Percentiles rank a stretch among this genome's conserved stretches.
phyloP scores from a whole-genome alignment of 2,888 invertebrate species.

The Scotopteryx bipunctaria region DNA sequence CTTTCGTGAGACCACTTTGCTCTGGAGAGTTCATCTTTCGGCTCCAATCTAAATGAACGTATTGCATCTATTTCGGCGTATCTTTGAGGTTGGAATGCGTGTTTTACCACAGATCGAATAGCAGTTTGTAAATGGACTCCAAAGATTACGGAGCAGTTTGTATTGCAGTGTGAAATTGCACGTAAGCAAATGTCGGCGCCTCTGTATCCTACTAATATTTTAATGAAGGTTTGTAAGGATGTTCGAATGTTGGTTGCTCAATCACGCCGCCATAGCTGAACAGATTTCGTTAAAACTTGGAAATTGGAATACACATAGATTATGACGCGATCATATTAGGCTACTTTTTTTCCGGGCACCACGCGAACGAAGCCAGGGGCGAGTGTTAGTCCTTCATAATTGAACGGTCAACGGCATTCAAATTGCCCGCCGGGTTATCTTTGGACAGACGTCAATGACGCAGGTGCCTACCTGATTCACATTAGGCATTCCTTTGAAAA shows the following conservation, averaged over 20 bases:
- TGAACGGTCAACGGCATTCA: slow-evolving; percentile 72
- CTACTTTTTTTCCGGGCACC: no score
- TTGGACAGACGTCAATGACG: slow-evolving; percentile 50
- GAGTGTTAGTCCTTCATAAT: slow-evolving; percentile 56
- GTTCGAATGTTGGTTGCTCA: no score
- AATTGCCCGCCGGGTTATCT: slow-evolving; percentile 54
- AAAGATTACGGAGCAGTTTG: slow-evolving; percentile 3
- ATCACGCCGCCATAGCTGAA: no score
- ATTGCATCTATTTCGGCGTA: slow-evolving; percentile 51
- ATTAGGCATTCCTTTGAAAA: slow-evolving; percentile 15
- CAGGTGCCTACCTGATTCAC: slow-evolving; percentile 30
- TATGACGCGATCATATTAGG: no score
- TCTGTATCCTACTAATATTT: no score
- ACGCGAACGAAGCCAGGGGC: no score
- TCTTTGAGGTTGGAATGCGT: slow-evolving; percentile 60
- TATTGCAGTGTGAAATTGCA: slow-evolving; percentile 58
- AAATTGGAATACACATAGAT: no score
- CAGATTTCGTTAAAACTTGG: no score
- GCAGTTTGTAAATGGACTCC: slow-evolving; percentile 2
- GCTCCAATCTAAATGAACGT: slow-evolving; percentile 21
- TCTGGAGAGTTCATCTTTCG: slow-evolving; percentile 24
- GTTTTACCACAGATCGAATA: slow-evolving; percentile 32
- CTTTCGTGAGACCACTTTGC: slow-evolving; percentile 31
- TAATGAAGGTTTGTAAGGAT: no score
- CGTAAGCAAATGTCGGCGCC: slow-evolving; percentile 72